Percentiles rank a stretch among this genome's conserved stretches.
Evolutionary conservation across 2,888 invertebrate species (phyloP).

Genomic region (Limnephilus lunatus): DNA sequence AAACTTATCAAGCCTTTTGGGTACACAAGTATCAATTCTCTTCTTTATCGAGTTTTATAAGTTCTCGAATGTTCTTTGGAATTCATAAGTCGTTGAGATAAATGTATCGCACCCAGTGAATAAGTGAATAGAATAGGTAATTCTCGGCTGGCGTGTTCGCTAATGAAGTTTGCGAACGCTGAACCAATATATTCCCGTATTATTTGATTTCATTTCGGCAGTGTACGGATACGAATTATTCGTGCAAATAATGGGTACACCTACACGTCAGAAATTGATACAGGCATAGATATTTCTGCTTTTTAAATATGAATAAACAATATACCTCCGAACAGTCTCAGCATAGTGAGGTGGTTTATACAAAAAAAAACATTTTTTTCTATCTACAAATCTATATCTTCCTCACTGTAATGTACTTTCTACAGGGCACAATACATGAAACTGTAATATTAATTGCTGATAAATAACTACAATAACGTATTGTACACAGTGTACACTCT

Average conservation of each 20-base stretch:
- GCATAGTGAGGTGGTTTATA: too few relatives aligned
- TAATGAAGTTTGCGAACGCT: conserved; percentile 27
- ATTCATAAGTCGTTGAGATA: conserved; percentile 35
- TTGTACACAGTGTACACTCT: too few relatives aligned
- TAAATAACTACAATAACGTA: too few relatives aligned
- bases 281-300: not conserved
- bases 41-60: conserved; percentile 44
- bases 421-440: too few relatives aligned
- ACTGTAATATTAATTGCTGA: too few relatives aligned
- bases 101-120: conserved; percentile 19
- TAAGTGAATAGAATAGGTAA: conserved; percentile 13
- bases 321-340: not conserved
- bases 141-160: conserved; percentile 15
- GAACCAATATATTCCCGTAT: conserved; percentile 36
- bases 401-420: too few relatives aligned
- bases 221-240: not conserved
- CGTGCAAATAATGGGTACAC: not conserved
- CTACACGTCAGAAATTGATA: not conserved
- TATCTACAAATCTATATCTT: too few relatives aligned
- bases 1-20: conserved; percentile 47
- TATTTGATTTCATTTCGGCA: conserved; percentile 31
- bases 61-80: conserved; percentile 38
- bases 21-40: conserved; percentile 45
- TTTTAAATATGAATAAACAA: not conserved
- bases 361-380: too few relatives aligned